Conservation (phyloP, 1,140 invertebrate genomes). For the Teleogryllus occipitalis region DNA sequence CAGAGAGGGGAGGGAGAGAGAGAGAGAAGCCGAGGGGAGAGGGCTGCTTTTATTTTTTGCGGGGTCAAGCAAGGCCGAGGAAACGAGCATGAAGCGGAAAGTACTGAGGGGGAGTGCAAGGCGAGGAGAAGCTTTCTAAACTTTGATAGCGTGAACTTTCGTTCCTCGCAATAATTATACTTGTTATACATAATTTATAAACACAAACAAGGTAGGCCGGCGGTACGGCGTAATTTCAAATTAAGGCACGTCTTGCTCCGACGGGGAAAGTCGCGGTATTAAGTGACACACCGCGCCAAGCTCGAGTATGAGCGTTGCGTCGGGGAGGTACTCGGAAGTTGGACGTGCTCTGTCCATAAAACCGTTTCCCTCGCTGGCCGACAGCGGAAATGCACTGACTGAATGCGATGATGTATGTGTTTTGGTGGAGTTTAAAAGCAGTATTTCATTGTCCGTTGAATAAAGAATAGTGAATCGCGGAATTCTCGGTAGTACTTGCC, state of each 20-base stretch:
- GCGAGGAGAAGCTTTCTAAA: not conserved
- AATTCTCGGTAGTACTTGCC: no score
- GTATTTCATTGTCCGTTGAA: no score
- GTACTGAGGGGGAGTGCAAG: not conserved
- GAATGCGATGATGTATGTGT: no score
- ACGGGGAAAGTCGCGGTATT: not conserved
- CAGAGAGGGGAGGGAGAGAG: not conserved
- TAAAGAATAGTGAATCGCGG: no score
- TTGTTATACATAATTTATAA: conserved; percentile 6
- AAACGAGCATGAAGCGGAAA: not conserved
- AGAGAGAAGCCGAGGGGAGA: no score
- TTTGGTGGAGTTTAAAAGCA: no score
- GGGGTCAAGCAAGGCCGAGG: not conserved
- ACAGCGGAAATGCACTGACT: no score
- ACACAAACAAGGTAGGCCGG: not conserved
- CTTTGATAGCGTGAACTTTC: not conserved
- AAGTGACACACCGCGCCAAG: not conserved
- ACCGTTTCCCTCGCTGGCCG: no score
- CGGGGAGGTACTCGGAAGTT: not conserved
- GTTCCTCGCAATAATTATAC: not conserved
- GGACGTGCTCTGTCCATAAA: no score
- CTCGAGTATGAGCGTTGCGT: not conserved
- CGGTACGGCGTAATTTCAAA: not conserved
- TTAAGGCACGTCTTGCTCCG: not conserved
- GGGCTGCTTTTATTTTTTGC: not conserved